A percentile compares a stretch with the other conserved stretches of the same genome.
These are phyloP conservation scores for Larimichthys polyactis DNA, from an alignment of 2,113 vertebrate genomes.

Conservation along the genomic window DNA sequence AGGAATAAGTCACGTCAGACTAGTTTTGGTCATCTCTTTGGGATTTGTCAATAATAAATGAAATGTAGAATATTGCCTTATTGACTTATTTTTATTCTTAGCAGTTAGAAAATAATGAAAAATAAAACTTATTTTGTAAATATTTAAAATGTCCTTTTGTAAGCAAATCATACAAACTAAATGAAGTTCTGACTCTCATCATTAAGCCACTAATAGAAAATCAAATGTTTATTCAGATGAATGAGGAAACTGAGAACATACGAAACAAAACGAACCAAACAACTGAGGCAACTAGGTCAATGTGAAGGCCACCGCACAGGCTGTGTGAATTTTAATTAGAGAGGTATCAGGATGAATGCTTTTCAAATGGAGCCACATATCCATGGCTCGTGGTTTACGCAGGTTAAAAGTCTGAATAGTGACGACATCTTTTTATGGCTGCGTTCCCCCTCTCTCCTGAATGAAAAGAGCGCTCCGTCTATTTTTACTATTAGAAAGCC, in stretches of 20 bases:
- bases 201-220: background rate
- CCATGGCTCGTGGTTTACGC: background rate
- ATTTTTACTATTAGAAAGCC: slow-evolving; percentile 52
- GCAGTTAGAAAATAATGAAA: background rate
- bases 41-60: background rate
- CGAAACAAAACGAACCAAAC: background rate
- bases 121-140: background rate
- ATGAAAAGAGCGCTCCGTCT: slow-evolving; percentile 51
- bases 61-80: background rate
- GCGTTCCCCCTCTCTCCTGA: background rate
- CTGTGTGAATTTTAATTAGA: slow-evolving; percentile 46
- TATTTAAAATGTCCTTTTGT: background rate
- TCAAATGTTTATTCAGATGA: background rate
- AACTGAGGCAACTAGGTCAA: slow-evolving; percentile 4
- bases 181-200: background rate
- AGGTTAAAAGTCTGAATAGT: slow-evolving; percentile 27
- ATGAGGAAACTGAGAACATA: background rate
- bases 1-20: background rate
- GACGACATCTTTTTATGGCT: slow-evolving; percentile 26
- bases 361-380: slow-evolving; percentile 25
- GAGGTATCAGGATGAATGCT: background rate
- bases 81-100: no score
- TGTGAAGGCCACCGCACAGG: slow-evolving; percentile 30
- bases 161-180: background rate
- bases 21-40: background rate